Evolutionary conservation across 1,140 invertebrate species (phyloP), one percentile per base, ranked within the genome.

Genomic region (Aphelenchoides fujianensis): DNA sequence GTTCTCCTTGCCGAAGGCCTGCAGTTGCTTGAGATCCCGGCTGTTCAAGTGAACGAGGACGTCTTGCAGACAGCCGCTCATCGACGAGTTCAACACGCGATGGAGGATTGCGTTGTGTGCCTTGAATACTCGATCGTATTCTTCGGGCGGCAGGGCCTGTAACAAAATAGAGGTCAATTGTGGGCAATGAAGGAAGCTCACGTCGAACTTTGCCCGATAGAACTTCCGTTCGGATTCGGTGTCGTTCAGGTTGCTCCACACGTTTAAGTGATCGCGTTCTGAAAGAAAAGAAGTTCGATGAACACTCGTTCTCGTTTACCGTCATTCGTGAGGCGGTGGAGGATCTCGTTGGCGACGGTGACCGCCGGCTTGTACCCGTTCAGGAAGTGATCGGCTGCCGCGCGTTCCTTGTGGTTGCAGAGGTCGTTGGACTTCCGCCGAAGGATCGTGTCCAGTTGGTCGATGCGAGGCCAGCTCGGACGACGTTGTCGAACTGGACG

Each of bases 221-320:
- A 72, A 72, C 16, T 74, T 74, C 9, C 52, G 53, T 31, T 72
- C 71, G 16, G 71, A 75, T 3, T 75, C 71, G 16, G 71, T 72
- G 36, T 72, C 71, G 73, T 72, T 72, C 0, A 72, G 61, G 31
- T 72, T 72, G 23, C 9, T 9, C 71, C 71, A 72, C 9, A 37
- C 71, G 23, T 72, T 72, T 28, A 72, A 57, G n/a, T 35, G 41
- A 37, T 72, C 71, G 16, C 63, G 31, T 66, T 66, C 59, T 48
- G 23, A 48, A 48, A 48, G 41, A 48, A 48, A 23, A 16, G 12
- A 23, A 16, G 12, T 48, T 48, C 12, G 41, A 48, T 16, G 23
- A 48, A 48, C 41, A 48, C 12, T 48, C 41, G 12, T 48, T 61
- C n/a, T n/a, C n/a, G n/a, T n/a, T 70, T 70, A n/a, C 53, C 69